Base-by-base conservation (phyloP, 2,113 vertebrate genomes). In the Rattus norvegicus region DNA sequence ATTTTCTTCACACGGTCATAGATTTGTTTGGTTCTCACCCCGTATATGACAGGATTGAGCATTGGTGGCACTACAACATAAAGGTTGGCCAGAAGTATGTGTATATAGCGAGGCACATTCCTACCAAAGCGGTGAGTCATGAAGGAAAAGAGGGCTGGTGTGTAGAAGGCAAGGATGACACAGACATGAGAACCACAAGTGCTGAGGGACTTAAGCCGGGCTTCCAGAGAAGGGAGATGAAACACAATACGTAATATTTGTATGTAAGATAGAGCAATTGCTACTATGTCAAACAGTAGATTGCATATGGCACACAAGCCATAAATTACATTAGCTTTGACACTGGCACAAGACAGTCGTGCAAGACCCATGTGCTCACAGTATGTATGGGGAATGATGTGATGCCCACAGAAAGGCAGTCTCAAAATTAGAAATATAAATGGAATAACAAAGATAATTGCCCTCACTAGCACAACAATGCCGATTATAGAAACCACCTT, bases 41-140 rank as follows among this genome's bases (percentile, higher is more conserved):
- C 95, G 26, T 98, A 98, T 80, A 98, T 28, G 0, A 98, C n/a
- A 76, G 97, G 97, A 84, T 98, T 98, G 1, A 98, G 92, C 97
- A 97, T 47, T 3, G 98, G 97, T 0, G 97, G 98, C 1, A 98
- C 92, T 9, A 98, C 88, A 0, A 98, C 92, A 1, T 97, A 98
- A 43, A 98, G 33, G 0, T 97, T 98, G 61, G 97, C 98, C 92
- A 98, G 47, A 2, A 98, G 92, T 70, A 97, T 95, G 30, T 97
- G 98, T 47, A 97, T 28, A 0, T 56, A 93, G 2, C 26, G 94
- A 47, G 98, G 98, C 12, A 98, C 16, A 1, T 88, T 93, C 9
- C 0, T 39, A 26, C 98, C 97, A 91, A 98, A 98, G 2, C 76
- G 93, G 6, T 97, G 97, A 20, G 98, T 95, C 91, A 98, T 97